Evolutionary conservation across 2,888 invertebrate genomes (phyloP).

Genomic region (Eupithecia centaureata): DNA sequence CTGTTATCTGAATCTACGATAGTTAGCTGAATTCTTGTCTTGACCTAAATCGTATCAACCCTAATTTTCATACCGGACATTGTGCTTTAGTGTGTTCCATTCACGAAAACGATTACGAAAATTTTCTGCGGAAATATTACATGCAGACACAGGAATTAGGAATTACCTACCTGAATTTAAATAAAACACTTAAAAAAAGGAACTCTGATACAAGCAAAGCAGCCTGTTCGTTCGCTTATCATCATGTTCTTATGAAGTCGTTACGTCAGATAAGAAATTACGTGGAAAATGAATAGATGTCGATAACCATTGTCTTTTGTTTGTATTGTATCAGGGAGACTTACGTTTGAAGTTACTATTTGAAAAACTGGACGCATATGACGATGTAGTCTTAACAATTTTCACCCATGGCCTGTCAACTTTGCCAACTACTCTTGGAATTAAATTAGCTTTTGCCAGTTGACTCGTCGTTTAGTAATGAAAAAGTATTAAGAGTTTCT

Average conservation of each 20-base stretch:
- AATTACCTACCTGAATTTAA: neutral
- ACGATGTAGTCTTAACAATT: neutral
- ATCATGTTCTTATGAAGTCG: neutral
- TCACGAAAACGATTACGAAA: neutral
- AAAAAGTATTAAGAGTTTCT: neutral
- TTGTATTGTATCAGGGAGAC: neutral
- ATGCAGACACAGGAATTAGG: neutral
- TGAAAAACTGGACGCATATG: neutral
- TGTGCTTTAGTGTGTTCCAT: neutral
- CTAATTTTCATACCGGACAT: neutral
- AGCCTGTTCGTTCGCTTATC: neutral
- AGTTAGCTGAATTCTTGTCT: neutral
- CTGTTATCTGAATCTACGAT: neutral
- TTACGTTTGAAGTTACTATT: neutral
- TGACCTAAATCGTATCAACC: conserved; percentile 3
- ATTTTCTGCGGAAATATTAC: neutral
- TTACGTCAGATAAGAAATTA: conserved; percentile 8
- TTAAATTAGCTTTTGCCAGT: neutral
- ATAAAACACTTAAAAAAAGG: neutral
- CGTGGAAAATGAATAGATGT: conserved; percentile 14
- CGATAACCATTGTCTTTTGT: conserved; percentile 13
- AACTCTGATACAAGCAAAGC: neutral
- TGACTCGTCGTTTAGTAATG: neutral
- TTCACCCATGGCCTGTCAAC: neutral
- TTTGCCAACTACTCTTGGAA: neutral